Evolutionary conservation across 1,140 invertebrate genomes (phyloP), one percentile per base, ranked within the genome.

Genomic region (Acromyrmex heyeri): DNA sequence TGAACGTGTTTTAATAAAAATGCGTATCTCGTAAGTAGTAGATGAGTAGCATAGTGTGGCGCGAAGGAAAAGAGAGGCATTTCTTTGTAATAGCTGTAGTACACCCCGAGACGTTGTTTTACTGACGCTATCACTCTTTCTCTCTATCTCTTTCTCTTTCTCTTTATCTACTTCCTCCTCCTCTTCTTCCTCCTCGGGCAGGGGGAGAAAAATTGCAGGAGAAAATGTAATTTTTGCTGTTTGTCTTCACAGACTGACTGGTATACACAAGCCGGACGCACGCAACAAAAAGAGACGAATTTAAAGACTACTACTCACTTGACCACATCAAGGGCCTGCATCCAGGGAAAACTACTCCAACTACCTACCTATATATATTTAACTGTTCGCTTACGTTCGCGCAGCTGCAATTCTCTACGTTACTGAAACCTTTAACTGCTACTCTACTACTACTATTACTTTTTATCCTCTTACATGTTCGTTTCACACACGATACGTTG

Each of bases 291-390:
- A 93, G 95, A 95, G 95, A 95, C 95, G 94, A 95, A 94, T 95
- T 95, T 93, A 94, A 95, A 95, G 94, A 95, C 95, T 95, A 95
- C 95, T 95, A 95, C 95, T 95, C 94, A 95, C 94, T 95, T 95
- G 94, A 95, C 94, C 94, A 95, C 95, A 92, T 95, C 92, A 83
- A 83, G 94, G 94, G 94, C 94, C 94, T 93, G 95, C 94, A 95
- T 94, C 94, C 93, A 95, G 95, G 94, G 93, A 95, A 70, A 93
- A 93, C 91, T 91, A 93, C 95, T 93, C 93, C 93, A 94, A 93
- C 92, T 93, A 95, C 92, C 91, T 94, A 94, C 92, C 94, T 94
- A 77, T 81, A 78, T 50, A 81, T 81, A 70, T 90, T 93, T 92
- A 94, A 94, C 93, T 93, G 91, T 94, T 82, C 88, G 93, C 91